phyloP scores from a whole-genome alignment of 2,888 invertebrate species.

The Meteorus cinctellus region DNA sequence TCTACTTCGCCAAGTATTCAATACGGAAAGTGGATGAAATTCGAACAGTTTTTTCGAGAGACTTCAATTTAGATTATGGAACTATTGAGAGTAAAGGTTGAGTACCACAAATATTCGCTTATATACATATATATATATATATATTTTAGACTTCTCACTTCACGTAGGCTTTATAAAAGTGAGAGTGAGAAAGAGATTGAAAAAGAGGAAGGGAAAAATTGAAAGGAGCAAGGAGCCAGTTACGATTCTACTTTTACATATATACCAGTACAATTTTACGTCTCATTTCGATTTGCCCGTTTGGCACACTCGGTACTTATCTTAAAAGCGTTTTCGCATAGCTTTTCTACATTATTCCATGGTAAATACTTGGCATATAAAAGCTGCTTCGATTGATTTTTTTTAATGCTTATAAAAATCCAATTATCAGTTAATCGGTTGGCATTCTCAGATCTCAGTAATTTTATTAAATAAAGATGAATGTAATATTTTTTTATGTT shows the following conservation, averaged over 20 bases:
- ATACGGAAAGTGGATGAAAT: no score
- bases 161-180: no score
- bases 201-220: no score
- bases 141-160: slow-evolving; percentile 11
- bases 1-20: no score
- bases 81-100: slow-evolving; percentile 45
- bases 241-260: not conserved
- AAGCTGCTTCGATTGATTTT: slow-evolving; percentile 23
- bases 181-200: no score
- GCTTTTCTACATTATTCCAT: slow-evolving; percentile 16
- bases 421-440: no score
- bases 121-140: not conserved
- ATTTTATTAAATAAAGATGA: no score
- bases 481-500: no score
- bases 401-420: slow-evolving; percentile 27
- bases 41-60: no score
- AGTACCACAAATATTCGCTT: slow-evolving; percentile 19
- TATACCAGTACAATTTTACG: slow-evolving; percentile 48
- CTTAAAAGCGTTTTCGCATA: slow-evolving; percentile 36
- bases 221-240: no score
- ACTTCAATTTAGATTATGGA: not conserved
- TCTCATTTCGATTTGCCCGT: slow-evolving; percentile 48
- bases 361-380: no score
- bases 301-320: slow-evolving; percentile 44
- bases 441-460: no score